Percentiles rank a stretch among this genome's conserved stretches.
phyloP scores from a whole-genome alignment of 2,113 vertebrate species.

The Emydocephalus ijimae region DNA sequence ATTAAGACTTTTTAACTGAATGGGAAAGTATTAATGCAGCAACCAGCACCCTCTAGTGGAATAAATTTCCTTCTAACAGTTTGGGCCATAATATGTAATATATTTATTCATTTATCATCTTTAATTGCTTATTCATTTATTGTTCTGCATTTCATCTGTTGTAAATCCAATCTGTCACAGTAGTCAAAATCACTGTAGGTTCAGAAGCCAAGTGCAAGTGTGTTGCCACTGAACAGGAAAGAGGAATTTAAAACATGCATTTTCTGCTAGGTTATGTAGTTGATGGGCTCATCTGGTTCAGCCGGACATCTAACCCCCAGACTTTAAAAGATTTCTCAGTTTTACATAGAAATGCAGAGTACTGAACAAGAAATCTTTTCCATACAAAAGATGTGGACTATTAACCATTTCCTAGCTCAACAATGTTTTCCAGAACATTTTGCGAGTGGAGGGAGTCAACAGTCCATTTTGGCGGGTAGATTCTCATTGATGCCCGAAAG shows the following conservation, averaged over 20 bases:
- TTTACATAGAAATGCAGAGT: not conserved
- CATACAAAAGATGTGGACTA: not conserved
- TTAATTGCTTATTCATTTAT: not conserved
- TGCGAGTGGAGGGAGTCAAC: not conserved
- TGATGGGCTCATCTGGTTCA: not conserved
- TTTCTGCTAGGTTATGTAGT: not conserved
- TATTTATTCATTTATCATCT: not conserved
- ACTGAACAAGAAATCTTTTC: not conserved
- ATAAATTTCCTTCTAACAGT: not conserved
- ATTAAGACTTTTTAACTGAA: not conserved
- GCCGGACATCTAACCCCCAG: not conserved
- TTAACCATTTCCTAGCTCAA: not conserved
- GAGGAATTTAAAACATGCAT: not conserved
- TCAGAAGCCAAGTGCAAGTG: not conserved
- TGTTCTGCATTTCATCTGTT: not conserved
- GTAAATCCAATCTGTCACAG: not conserved
- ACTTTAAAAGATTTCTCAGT: not conserved
- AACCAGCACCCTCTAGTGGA: conserved; percentile 37
- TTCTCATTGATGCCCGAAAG: not conserved
- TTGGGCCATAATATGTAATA: not conserved
- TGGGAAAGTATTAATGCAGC: not conserved
- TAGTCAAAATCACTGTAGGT: not conserved
- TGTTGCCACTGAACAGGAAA: not conserved
- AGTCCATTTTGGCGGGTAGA: not conserved
- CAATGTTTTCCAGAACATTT: not conserved